Evolutionary conservation across 2,888 invertebrate species (phyloP).

Genomic region (Strigamia transsilvanica): DNA sequence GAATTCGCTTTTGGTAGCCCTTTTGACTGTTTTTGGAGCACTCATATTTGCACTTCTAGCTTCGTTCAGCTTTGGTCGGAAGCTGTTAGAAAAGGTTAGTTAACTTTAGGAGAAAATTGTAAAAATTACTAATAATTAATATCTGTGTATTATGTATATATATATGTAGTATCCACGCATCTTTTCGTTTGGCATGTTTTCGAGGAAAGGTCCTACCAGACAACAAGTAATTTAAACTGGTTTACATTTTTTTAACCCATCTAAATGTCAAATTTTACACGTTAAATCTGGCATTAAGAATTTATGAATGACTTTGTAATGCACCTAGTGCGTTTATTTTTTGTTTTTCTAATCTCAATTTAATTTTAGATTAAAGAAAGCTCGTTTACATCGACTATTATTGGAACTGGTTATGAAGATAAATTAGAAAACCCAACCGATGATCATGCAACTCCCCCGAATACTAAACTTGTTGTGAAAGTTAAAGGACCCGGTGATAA

Average conservation of each 20-base stretch:
- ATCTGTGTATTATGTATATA: neutral
- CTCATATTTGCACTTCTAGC: conserved; percentile 71
- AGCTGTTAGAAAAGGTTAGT: conserved; percentile 69
- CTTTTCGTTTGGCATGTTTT: conserved; percentile 82
- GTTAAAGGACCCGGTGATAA: conserved; percentile 69
- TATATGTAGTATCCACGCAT: conserved; percentile 71
- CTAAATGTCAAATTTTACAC: no score
- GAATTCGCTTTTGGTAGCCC: conserved; percentile 67
- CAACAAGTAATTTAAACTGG: no score
- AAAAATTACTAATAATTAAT: neutral
- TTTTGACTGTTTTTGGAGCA: conserved; percentile 70
- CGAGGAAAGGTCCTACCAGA: no score
- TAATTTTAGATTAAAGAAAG: conserved; percentile 69
- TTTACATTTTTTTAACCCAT: no score
- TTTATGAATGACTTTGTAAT: neutral
- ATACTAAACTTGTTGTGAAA: conserved; percentile 73
- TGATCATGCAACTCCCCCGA: conserved; percentile 70
- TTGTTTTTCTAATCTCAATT: no score
- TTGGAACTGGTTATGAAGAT: conserved; percentile 81
- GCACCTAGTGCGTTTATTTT: no score
- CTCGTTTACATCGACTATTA: conserved; percentile 67
- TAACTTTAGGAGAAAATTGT: neutral
- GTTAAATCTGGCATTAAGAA: no score
- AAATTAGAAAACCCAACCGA: conserved; percentile 70
- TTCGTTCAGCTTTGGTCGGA: conserved; percentile 72